Base-by-base conservation (phyloP, 2,888 invertebrate genomes). In the Drosophila dives region DNA sequence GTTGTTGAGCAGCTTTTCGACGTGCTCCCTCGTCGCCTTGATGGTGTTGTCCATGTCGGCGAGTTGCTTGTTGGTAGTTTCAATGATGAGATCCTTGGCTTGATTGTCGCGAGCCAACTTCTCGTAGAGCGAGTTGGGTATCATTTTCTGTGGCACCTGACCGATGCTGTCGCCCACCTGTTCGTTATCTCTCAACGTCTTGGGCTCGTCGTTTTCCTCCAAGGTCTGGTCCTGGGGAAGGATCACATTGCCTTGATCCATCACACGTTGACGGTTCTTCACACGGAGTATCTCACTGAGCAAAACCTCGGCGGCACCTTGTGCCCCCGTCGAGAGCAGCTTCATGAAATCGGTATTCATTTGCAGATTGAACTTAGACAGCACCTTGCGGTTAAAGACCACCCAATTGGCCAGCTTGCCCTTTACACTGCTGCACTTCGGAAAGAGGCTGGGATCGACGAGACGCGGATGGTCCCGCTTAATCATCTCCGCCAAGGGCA, bases 371-470 rank as follows among this genome's bases (percentile, higher is more conserved):
- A 96, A 91, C 83, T 96, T 96, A 79, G 94, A 94, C 38, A 96
- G 91, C 7, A 97, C 96, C 92, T 96, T 97, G 72, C 95, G 94
- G 91, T 97, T 97, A n/a, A 97, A 93, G 0, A 95, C 96, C 90
- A 94, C 94, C 97, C 97, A 97, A 91, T 97, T 97, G 82, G 95
- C 94, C 45, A 96, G 91, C 93, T 97, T 97, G 51, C 95, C 93
- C 0, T 95, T 94, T 45, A 95, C 93, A 55, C 96, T 95, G 92
- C 95, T 96, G 66, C 95, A 94, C 0, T 96, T 94, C 0, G 95
- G 95, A 91, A 97, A 97, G 93, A 97, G 97, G 92, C 97, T 96
- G 89, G 97, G 92, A 54, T 97, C 96, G 15, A 97, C 95, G 55
- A 95, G 85, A 81, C 95, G 96, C 0, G 97, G 97, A 90, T 95